Percentiles rank a stretch among this genome's conserved stretches.
Evolutionary conservation across 1,140 invertebrate species (phyloP).

Genomic region (Drosophila neocordata): DNA sequence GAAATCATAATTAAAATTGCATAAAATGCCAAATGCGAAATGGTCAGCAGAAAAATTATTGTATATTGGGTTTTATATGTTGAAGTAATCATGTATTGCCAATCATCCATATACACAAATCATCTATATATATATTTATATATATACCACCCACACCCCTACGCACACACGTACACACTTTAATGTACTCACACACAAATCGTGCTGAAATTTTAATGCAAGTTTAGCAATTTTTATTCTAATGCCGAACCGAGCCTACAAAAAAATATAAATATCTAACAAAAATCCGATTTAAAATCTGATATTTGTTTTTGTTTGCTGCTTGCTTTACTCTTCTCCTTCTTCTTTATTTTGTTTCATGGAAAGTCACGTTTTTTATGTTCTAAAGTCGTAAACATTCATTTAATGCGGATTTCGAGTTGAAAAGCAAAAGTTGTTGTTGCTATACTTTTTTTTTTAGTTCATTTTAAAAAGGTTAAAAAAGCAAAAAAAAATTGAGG

Average conservation of each 20-base stretch:
- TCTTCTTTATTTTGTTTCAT: slow-evolving; percentile 25
- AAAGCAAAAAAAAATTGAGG: slow-evolving; percentile 53
- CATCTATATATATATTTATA: slow-evolving; percentile 14
- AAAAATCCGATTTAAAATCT: slow-evolving; percentile 21
- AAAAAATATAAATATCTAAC: not conserved
- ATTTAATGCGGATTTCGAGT: slow-evolving; percentile 53
- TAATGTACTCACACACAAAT: slow-evolving; percentile 16
- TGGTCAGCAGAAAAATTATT: slow-evolving; percentile 23
- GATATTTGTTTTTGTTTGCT: slow-evolving; percentile 9
- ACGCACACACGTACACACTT: not conserved
- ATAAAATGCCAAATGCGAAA: slow-evolving; percentile 39
- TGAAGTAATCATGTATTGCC: slow-evolving; percentile 4
- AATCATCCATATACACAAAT: slow-evolving; percentile 4
- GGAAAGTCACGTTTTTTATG: slow-evolving; percentile 71
- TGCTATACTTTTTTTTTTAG: slow-evolving; percentile 3
- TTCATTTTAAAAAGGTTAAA: slow-evolving; percentile 13
- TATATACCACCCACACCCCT: not conserved
- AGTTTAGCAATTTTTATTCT: slow-evolving; percentile 63
- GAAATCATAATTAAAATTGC: slow-evolving; percentile 56
- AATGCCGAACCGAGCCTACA: slow-evolving; percentile 36
- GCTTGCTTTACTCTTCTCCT: not conserved
- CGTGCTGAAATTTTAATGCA: slow-evolving; percentile 51
- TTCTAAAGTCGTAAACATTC: slow-evolving; percentile 46
- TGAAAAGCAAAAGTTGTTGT: slow-evolving; percentile 43
- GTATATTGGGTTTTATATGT: slow-evolving; percentile 10